Evolutionary conservation across 2,888 invertebrate species (phyloP).

Genomic region (Meiosimyza platycephala): DNA sequence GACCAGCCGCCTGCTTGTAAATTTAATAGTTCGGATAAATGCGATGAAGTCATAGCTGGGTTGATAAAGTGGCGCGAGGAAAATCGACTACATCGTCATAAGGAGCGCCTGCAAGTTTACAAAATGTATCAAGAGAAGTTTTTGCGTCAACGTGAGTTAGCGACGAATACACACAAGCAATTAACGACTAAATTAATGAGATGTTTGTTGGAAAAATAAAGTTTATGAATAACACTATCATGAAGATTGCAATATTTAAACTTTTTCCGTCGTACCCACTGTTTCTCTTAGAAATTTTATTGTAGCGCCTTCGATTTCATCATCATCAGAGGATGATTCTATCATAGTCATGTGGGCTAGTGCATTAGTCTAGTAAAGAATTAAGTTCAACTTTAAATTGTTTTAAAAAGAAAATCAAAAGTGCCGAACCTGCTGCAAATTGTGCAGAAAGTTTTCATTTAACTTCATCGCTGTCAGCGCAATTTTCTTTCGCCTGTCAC

Average conservation of each 20-base stretch:
- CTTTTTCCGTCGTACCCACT: no score
- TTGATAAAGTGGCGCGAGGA: slow-evolving; percentile 3
- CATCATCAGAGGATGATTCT: slow-evolving; percentile 31
- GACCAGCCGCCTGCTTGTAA: no score
- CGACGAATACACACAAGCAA: background rate
- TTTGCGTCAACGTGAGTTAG: slow-evolving; percentile 12
- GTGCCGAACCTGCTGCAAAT: slow-evolving; percentile 17
- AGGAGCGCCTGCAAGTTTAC: slow-evolving; percentile 9
- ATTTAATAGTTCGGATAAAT: no score
- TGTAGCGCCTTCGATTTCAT: slow-evolving; percentile 1
- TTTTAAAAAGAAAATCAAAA: background rate
- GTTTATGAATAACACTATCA: background rate
- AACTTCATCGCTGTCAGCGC: slow-evolving; percentile 1
- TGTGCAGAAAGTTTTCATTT: slow-evolving; percentile 15
- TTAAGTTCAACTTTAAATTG: background rate
- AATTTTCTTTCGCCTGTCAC: slow-evolving; percentile 10
- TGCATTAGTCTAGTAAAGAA: background rate
- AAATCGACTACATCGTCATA: slow-evolving; percentile 11
- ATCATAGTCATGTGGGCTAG: background rate
- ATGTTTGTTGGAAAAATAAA: background rate
- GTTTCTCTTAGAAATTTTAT: background rate
- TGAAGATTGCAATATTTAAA: background rate
- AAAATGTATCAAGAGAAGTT: slow-evolving; percentile 19
- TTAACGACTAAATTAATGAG: slow-evolving; percentile 10
- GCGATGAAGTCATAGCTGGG: background rate